Evolutionary conservation across 1,140 invertebrate species (phyloP).

Genomic region (Euschistus heros): DNA sequence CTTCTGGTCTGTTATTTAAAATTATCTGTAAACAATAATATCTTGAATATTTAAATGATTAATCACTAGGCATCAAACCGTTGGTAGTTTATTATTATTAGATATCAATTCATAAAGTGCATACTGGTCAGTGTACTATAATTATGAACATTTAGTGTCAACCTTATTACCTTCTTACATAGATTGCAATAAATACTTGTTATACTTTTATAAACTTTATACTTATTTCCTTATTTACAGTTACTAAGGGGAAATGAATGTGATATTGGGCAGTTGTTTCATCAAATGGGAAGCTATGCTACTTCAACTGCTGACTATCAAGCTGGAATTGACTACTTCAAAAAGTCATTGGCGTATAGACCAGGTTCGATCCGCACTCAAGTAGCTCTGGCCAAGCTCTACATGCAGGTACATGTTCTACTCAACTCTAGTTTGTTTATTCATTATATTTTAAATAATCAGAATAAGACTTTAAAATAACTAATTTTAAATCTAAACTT

Average conservation of each 20-base stretch:
- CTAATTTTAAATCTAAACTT: neutral
- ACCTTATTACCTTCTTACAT: slow-evolving; percentile 28
- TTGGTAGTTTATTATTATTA: no score
- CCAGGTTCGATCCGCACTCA: slow-evolving; percentile 67
- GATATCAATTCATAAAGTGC: no score
- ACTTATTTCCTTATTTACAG: no score
- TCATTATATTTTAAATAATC: neutral
- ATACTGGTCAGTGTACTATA: no score
- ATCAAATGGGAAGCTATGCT: slow-evolving; percentile 54
- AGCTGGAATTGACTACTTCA: slow-evolving; percentile 64
- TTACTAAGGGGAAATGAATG: neutral
- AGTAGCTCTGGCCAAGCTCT: slow-evolving; percentile 69
- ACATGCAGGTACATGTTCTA: slow-evolving; percentile 55
- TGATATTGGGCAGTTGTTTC: slow-evolving; percentile 39
- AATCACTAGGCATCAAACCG: no score
- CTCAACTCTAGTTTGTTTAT: neutral
- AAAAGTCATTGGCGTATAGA: slow-evolving; percentile 71
- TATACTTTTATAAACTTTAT: no score
- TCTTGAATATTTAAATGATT: no score
- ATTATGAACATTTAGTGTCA: slow-evolving; percentile 52
- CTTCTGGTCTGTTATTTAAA: no score
- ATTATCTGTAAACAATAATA: no score
- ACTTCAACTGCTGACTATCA: slow-evolving; percentile 51
- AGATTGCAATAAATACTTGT: neutral
- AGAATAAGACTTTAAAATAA: neutral